Percentiles rank a stretch among this genome's conserved stretches.
These are phyloP conservation scores for Cyclophora albipunctata DNA, from an alignment of 2,888 invertebrate genomes.

Conservation along the genomic window DNA sequence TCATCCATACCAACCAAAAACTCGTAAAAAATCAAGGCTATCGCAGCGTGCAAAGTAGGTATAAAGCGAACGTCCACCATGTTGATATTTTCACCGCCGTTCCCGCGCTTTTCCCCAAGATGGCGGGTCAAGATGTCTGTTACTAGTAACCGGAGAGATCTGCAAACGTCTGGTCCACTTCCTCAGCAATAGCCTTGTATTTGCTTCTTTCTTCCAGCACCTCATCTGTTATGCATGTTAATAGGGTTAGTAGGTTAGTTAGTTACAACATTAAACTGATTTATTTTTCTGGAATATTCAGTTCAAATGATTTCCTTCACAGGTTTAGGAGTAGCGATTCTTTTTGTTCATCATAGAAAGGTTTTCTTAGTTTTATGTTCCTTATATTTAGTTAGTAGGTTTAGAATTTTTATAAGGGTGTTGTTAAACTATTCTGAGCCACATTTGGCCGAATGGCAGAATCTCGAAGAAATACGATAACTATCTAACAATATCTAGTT, in stretches of 20 bases:
- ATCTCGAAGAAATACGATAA: no score
- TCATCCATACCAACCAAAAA: no score
- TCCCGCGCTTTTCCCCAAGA: constrained; percentile 32
- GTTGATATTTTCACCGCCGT: constrained; percentile 12
- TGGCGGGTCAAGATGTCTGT: constrained; percentile 26
- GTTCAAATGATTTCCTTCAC: not conserved
- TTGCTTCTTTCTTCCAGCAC: constrained; percentile 94
- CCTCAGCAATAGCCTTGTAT: constrained; percentile 98
- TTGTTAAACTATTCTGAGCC: no score
- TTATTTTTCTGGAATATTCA: not conserved
- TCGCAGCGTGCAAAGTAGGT: constrained; percentile 15
- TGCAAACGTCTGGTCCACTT: constrained; percentile 97
- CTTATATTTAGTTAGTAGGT: no score
- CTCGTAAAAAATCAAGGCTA: constrained; percentile 1
- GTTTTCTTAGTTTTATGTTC: no score
- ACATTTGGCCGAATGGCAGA: no score
- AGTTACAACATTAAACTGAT: not conserved
- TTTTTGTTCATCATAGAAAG: not conserved
- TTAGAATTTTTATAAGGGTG: no score
- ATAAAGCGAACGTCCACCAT: constrained; percentile 8
- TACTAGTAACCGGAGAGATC: constrained; percentile 92
- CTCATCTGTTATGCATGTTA: constrained; percentile 82
- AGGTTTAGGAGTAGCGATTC: not conserved
- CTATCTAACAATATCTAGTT: no score
- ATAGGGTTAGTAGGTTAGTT: constrained; percentile 28